phyloP scores from a whole-genome alignment of 2,888 invertebrate species.

The Eretmocerus hayati region DNA sequence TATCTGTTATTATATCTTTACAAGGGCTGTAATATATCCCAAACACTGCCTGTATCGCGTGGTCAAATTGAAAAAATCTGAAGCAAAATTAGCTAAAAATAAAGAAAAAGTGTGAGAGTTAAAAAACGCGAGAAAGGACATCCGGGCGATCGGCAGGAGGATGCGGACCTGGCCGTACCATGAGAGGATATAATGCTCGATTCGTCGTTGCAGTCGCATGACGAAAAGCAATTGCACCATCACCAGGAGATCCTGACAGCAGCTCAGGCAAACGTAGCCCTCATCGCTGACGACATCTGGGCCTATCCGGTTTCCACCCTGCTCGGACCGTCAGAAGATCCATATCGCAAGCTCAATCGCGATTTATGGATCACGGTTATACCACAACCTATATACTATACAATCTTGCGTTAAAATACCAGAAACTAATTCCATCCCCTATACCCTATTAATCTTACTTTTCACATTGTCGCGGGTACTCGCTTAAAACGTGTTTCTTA shows the following conservation, averaged over 20 bases:
- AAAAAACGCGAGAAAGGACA: neutral
- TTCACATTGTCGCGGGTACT: no score
- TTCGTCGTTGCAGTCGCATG: slow-evolving; percentile 18
- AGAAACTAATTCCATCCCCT: no score
- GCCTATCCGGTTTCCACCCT: no score
- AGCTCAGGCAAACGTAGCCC: slow-evolving; percentile 40
- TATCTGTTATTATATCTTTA: no score
- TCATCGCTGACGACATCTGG: slow-evolving; percentile 41
- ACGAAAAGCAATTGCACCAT: no score
- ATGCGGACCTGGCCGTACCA: slow-evolving; percentile 5
- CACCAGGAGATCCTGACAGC: slow-evolving; percentile 16
- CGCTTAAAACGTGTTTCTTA: no score
- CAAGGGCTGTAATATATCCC: no score
- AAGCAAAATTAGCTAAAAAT: neutral
- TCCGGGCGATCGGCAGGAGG: neutral
- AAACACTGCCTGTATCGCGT: no score
- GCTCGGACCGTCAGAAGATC: slow-evolving; percentile 33
- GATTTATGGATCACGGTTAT: slow-evolving; percentile 39
- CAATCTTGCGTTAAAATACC: no score
- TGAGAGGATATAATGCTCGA: slow-evolving; percentile 18
- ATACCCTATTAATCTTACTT: no score
- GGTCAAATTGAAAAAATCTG: no score
- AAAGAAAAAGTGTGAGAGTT: neutral
- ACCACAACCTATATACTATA: no score
- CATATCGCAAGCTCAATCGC: slow-evolving; percentile 38